Evolutionary conservation across 2,888 invertebrate species (phyloP), one percentile per base, ranked within the genome.

Genomic region (Teleogryllus oceanicus): DNA sequence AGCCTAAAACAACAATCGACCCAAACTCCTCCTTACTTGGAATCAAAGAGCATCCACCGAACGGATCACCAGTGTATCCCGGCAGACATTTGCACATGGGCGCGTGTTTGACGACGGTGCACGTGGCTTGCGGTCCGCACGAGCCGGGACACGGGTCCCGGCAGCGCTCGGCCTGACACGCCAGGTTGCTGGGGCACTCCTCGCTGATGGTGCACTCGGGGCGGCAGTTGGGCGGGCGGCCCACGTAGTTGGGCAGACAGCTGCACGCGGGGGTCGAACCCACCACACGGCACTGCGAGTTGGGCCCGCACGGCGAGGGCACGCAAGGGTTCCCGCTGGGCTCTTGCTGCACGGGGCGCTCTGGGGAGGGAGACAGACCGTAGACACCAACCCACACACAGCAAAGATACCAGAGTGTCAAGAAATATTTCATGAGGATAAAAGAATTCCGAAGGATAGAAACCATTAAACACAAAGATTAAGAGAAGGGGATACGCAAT

Each of bases 131-230:
- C 51, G 88, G 84, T 92, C 92, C 87, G 89, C 90, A 86, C 80
- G 92, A 89, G 20, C 93, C 93, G 62, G 89, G 89, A 84, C 94
- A 94, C 76, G 94, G 94, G 87, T 94, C 92, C 81, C 89, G 89
- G 85, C 94, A 94, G 87, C 91, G 91, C 84, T 92, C 91, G 80
- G 83, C 86, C 78, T 86, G 84, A 84, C 91, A 91, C 75, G 89
- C 90, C 83, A 87, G 84, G 84, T 89, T 86, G 80, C 88, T 87
- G 2, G 88, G 85, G 83, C 90, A 90, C 84, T 90, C 90, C 1
- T 88, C 86, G 84, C 89, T 90, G 78, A 88, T 88, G 16, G 88
- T 89, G 87, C 92, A 92, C 86, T 92, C 91, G n/a, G 92, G 92
- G 74, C 91, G 88, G 85, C 92, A 92, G 83, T 90, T 90, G 11